These are phyloP conservation scores for Python bivittatus DNA, from an alignment of 2,113 vertebrate genomes.

Conservation along the genomic window DNA sequence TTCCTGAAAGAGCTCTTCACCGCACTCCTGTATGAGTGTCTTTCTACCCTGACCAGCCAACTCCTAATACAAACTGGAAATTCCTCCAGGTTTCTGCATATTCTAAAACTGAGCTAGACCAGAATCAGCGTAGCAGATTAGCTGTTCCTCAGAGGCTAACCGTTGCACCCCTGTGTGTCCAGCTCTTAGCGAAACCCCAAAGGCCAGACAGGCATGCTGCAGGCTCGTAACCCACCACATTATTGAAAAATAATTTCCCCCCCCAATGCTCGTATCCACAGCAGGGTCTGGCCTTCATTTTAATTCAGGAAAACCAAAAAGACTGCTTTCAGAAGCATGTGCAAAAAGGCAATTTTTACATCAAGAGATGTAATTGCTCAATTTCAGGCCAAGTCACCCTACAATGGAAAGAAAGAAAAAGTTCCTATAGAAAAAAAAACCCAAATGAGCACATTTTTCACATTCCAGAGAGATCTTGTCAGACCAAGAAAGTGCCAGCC, in stretches of 20 bases:
- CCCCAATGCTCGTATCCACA: too few species aligned
- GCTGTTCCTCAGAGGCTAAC: neutral
- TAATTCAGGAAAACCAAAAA: neutral
- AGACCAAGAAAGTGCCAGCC: neutral
- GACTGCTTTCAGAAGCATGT: neutral
- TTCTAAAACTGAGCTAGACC: neutral
- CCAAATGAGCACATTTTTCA: neutral
- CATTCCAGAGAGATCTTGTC: neutral
- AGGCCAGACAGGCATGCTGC: too few species aligned
- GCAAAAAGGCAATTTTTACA: too few species aligned
- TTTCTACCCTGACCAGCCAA: neutral
- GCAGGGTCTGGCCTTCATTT: accelerated
- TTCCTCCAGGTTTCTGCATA: neutral
- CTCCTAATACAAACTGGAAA: neutral
- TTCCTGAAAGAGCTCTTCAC: neutral
- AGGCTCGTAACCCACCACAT: neutral
- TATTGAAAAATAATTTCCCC: neutral
- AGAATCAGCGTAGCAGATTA: neutral
- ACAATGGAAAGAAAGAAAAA: neutral
- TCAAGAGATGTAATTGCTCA: neutral
- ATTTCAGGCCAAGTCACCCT: neutral
- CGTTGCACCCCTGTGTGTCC: neutral
- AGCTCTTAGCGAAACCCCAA: neutral
- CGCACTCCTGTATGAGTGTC: neutral
- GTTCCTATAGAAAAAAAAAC: neutral